phyloP scores from a whole-genome alignment of 2,797 vertebrate species.

The Smutsia temminckii region DNA sequence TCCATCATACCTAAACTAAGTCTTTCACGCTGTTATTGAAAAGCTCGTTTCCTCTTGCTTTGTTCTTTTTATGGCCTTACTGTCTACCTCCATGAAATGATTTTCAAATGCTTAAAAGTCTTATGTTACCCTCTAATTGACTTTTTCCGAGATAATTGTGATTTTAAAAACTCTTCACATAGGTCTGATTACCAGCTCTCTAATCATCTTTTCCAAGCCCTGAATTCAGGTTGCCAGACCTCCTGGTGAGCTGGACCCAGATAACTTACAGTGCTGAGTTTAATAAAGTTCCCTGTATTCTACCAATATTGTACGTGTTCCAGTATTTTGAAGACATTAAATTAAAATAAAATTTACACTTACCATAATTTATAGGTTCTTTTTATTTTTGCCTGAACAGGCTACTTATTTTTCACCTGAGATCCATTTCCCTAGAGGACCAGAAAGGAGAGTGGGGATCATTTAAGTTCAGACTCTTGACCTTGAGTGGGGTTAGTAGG shows the following conservation, averaged over 20 bases:
- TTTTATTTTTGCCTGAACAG: neutral
- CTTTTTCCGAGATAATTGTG: neutral
- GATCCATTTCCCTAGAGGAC: neutral
- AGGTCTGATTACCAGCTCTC: neutral
- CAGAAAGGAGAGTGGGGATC: neutral
- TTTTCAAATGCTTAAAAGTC: conserved; percentile 16
- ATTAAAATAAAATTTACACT: conserved; percentile 24
- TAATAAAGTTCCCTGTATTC: neutral
- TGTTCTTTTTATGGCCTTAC: neutral
- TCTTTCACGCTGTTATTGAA: neutral
- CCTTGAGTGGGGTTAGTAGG: neutral
- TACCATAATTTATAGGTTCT: conserved; percentile 11
- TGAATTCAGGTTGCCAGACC: neutral
- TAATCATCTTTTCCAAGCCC: neutral
- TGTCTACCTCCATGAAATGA: neutral
- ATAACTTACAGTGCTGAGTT: neutral
- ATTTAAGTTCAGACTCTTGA: neutral
- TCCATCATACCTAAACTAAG: neutral
- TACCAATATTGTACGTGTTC: neutral
- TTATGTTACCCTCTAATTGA: neutral
- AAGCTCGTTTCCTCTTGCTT: conserved; percentile 26
- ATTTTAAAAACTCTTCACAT: neutral
- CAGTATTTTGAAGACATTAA: neutral
- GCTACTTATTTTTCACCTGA: neutral
- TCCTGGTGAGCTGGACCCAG: neutral